Base-by-base conservation (phyloP, 2,888 invertebrate genomes). In the Mystacides longicornis region DNA sequence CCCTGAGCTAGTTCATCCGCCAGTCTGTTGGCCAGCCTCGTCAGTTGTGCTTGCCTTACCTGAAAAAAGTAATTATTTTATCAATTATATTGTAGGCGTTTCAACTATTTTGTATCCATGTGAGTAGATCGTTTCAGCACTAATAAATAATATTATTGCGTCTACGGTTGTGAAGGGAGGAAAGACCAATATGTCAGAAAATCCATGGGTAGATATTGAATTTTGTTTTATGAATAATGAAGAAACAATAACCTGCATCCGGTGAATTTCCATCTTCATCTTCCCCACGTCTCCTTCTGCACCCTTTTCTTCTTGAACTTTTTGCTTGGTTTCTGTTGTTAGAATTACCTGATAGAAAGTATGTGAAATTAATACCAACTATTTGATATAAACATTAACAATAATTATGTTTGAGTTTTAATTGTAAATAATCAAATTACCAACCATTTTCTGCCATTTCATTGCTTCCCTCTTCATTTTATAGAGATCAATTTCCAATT, bases 251-350 rank as follows among this genome's bases (percentile, higher is more conserved):
- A 89, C 87, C 71, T 87, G 82, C 91, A 91, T 91, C 62, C 86
- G 79, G 64, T 90, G 90, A 65, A 92, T 90, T 75, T 92, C 91
- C 37, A 75, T 78, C 66, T 80, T 85, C 89, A 91, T 90, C 27
- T 77, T 77, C 0, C 83, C 83, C 19, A 89, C 79, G 68, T 90
- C 90, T 2, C 90, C 87, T 3, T 77, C 81, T 2, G 77, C 71
- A 0, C 81, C 77, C 55, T 80, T 78, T 54, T 88, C 87, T 31
- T 81, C 77, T 52, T 81, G 80, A 49, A 88, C 80, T 65, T 79
- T 83, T 62, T 80, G 81, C 64, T 85, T 82, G 0, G 87, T 79
- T 66, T 91, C 89, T 20, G 81, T 80, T 1, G 87, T 85, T 64
- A 89, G 68, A 63, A 85, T 72, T 19, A 76, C 75, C 75, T 76